These are phyloP conservation scores for Acipenser oxyrinchus DNA, from an alignment of 2,797 vertebrate species.

Conservation along the genomic window DNA sequence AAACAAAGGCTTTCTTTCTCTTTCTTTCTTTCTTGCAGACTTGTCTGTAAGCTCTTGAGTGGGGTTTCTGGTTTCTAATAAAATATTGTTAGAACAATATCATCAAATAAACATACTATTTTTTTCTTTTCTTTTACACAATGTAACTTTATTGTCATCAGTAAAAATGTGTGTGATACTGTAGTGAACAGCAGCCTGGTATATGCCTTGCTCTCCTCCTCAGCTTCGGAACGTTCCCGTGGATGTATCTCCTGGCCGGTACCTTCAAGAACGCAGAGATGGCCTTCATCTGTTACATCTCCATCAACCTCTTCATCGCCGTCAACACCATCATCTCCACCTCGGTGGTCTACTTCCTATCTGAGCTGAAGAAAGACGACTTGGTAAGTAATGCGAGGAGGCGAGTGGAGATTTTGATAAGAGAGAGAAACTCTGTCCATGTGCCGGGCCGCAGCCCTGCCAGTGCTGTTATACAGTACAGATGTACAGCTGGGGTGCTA, in stretches of 20 bases:
- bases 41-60: too few relatives aligned
- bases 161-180: too few relatives aligned
- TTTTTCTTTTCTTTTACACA: too few relatives aligned
- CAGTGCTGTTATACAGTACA: too few relatives aligned
- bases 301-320: constrained; percentile 90
- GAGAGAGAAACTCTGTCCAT: neutral
- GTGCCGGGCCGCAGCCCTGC: too few relatives aligned
- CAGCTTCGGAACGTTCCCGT: constrained; percentile 88
- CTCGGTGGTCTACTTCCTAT: constrained; percentile 74
- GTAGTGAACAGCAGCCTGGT: neutral
- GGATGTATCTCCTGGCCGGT: constrained; percentile 90
- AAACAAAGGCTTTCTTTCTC: neutral
- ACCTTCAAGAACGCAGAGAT: constrained; percentile 83
- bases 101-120: too few relatives aligned
- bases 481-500: too few relatives aligned
- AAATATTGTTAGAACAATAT: too few relatives aligned
- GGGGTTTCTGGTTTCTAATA: too few relatives aligned
- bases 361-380: constrained; percentile 52
- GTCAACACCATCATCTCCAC: constrained; percentile 87
- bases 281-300: constrained; percentile 90
- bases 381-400: constrained; percentile 38
- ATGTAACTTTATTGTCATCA: neutral
- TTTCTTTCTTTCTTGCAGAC: neutral
- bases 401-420: neutral
- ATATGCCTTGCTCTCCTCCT: constrained; percentile 13